Base-by-base conservation (phyloP, 2,888 invertebrate genomes). In the Apamea epomidion region DNA sequence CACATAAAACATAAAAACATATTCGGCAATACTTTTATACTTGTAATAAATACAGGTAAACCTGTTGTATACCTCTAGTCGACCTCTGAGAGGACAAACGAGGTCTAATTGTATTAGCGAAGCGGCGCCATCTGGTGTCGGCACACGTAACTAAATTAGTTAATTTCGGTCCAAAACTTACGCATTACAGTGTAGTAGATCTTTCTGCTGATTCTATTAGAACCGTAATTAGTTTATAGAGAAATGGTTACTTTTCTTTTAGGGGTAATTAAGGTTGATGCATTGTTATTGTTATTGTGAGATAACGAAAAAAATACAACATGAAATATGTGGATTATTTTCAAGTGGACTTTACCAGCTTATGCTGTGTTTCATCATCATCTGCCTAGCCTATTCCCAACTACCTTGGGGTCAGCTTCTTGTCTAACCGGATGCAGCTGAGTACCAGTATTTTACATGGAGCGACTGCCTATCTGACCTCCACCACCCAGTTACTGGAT, bases 131-230 rank as follows among this genome's bases (percentile, higher is more conserved):
- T 86, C 85, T 85, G 75, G 64, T 29, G 60, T 45, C 74, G 64
- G 51, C 54, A 51, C 76, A 75, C 82, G 76, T 88, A 85, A 88
- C 86, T 65, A 76, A 79, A 88, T 86, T 85, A 81, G 65, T 65
- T 74, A 65, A 84, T 85, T 88, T 70, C 51, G 45, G 74, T 42
- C 70, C 81, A 48, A 87, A 76, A 68, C 64, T 54, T 54, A 65
- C 70, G 76, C 37, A 72, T 64, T 80, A 74, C 42, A 4, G 25
- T 5, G 51, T 60, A 71, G 45, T 76, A 71, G 65, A 88, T 81
- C 72, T 86, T 74, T 73, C 16, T 70, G 58, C 51, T 88, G 76
- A 88, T 88, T 81, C n/a, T 74, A 64, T 86, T 88, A 70, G 10
- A n/a, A 14, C 48, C 21, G 58, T 81, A 84, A 87, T 87, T 67